These are phyloP conservation scores for Metaphire vulgaris DNA, from an alignment of 1,140 invertebrate genomes.

Conservation along the genomic window DNA sequence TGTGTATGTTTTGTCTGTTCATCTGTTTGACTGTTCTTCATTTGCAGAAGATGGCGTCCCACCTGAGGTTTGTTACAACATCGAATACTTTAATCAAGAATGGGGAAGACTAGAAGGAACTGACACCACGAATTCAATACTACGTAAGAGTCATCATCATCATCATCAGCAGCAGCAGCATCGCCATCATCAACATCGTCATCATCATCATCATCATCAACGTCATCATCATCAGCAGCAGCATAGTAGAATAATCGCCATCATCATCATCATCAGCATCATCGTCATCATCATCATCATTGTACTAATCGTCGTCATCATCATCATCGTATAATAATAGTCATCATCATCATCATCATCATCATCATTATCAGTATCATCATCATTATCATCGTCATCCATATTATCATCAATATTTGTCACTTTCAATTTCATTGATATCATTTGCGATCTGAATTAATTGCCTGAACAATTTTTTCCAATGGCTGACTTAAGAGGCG, in stretches of 20 bases:
- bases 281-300: conserved; percentile 11
- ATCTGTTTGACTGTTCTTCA: neutral
- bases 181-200: conserved; percentile 8
- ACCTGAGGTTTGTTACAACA: conserved; percentile 19
- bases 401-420: neutral
- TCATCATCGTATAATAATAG: conserved; percentile 9
- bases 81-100: conserved; percentile 19
- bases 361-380: neutral
- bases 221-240: conserved; percentile 12
- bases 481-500: too few relatives aligned
- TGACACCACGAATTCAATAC: conserved; percentile 12
- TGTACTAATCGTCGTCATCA: conserved; percentile 1
- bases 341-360: neutral
- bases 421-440: neutral
- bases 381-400: neutral
- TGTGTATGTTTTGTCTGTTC: neutral
- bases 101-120: conserved; percentile 14
- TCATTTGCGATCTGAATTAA: too few relatives aligned
- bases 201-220: conserved; percentile 8
- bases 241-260: neutral
- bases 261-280: conserved; percentile 12
- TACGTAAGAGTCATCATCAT: conserved; percentile 1
- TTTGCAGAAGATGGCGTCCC: conserved; percentile 12
- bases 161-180: neutral
- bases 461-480: too few relatives aligned